A percentile compares a stretch with the other conserved stretches of the same genome.
Evolutionary conservation across 1,140 invertebrate genomes (phyloP).

Genomic region (Apis dorsata): DNA sequence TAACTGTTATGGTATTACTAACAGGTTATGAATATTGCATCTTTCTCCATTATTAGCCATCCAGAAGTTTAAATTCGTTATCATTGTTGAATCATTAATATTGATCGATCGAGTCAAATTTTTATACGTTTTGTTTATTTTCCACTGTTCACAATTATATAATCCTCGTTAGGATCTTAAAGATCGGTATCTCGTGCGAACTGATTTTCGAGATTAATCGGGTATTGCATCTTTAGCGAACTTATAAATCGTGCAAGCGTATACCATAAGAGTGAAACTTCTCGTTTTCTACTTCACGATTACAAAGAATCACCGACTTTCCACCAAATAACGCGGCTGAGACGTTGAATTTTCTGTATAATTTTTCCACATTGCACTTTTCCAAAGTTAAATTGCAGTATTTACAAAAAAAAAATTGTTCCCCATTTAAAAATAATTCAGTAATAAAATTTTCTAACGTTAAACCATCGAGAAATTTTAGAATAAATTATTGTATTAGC

Average conservation of each 20-base stretch:
- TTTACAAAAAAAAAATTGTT: too few species aligned
- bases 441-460: too few species aligned
- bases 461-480: too few species aligned
- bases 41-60: not conserved
- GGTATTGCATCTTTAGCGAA: not conserved
- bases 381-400: not conserved
- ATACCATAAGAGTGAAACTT: constrained; percentile 14
- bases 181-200: constrained; percentile 11
- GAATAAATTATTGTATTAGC: too few species aligned
- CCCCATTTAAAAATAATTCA: not conserved
- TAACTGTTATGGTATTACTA: not conserved
- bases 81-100: not conserved
- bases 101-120: not conserved
- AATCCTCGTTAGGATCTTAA: constrained; percentile 6
- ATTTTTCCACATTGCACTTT: not conserved
- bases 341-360: not conserved
- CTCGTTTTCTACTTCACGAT: not conserved
- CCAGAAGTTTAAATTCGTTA: not conserved
- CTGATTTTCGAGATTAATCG: constrained; percentile 17
- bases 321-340: not conserved
- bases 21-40: constrained; percentile 33
- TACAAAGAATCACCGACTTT: not conserved
- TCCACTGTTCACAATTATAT: not conserved
- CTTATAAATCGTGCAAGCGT: not conserved
- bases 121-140: not conserved